Percentiles rank a stretch among this genome's conserved stretches.
Evolutionary conservation across 2,113 vertebrate genomes (phyloP).

Genomic region (Pampusana beccarii): DNA sequence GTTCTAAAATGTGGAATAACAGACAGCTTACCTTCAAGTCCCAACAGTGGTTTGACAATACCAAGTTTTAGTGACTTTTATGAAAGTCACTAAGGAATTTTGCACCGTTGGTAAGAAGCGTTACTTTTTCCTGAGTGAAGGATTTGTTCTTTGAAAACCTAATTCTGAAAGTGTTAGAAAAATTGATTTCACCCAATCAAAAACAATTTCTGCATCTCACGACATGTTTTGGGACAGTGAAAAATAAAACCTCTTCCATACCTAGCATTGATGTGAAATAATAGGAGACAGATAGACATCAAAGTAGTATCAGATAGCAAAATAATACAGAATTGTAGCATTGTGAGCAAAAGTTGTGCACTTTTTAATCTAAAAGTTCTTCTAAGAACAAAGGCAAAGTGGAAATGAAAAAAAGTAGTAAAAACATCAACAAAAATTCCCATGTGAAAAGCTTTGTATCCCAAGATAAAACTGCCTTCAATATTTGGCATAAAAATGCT

Average conservation of each 20-base stretch:
- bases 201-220: background rate
- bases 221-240: background rate
- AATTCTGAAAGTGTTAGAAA: background rate
- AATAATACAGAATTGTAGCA: background rate
- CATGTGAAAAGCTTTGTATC: background rate
- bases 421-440: background rate
- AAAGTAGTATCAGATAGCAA: background rate
- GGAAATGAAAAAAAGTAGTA: background rate
- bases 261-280: background rate
- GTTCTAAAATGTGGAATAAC: background rate
- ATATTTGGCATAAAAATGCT: background rate
- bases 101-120: rapidly evolving
- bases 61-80: background rate
- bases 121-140: background rate
- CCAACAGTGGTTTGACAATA: background rate
- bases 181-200: background rate
- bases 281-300: background rate
- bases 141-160: background rate
- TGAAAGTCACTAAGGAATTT: background rate
- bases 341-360: background rate
- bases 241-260: background rate
- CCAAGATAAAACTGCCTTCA: background rate
- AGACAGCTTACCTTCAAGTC: background rate
- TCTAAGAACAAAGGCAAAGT: background rate
- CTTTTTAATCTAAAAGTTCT: background rate